These are phyloP conservation scores for Eleutherodactylus coqui DNA, from an alignment of 2,797 vertebrate species.

Conservation along the genomic window DNA sequence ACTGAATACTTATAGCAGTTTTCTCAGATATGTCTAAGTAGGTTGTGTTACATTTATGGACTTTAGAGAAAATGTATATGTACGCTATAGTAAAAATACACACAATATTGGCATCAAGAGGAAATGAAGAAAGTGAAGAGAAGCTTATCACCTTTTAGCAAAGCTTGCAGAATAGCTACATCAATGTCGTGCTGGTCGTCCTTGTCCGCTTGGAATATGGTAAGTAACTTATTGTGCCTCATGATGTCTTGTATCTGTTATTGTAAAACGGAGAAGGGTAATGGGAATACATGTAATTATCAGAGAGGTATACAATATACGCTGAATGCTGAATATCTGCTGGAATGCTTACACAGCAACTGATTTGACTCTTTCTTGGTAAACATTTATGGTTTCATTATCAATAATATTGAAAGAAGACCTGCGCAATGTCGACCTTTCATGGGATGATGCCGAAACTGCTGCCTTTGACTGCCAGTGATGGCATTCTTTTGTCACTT, in stretches of 20 bases:
- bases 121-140: neutral
- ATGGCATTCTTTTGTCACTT: too few relatives aligned
- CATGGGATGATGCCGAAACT: too few relatives aligned
- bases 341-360: neutral
- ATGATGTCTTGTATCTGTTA: constrained; percentile 94
- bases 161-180: constrained; percentile 91
- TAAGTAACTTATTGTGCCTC: constrained; percentile 83
- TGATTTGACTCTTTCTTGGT: neutral
- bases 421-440: too few relatives aligned
- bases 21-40: neutral
- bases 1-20: neutral
- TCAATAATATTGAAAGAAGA: too few relatives aligned
- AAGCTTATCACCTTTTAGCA: constrained; percentile 87
- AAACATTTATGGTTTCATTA: neutral
- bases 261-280: neutral
- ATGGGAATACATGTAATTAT: neutral
- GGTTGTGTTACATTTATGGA: neutral
- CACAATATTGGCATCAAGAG: neutral
- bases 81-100: neutral
- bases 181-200: constrained; percentile 88
- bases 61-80: neutral
- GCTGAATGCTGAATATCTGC: too few relatives aligned
- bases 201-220: constrained; percentile 86
- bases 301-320: too few relatives aligned
- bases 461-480: too few relatives aligned